Base-by-base conservation (phyloP, 2,797 vertebrate species). In the Sebastes matsubarae region DNA sequence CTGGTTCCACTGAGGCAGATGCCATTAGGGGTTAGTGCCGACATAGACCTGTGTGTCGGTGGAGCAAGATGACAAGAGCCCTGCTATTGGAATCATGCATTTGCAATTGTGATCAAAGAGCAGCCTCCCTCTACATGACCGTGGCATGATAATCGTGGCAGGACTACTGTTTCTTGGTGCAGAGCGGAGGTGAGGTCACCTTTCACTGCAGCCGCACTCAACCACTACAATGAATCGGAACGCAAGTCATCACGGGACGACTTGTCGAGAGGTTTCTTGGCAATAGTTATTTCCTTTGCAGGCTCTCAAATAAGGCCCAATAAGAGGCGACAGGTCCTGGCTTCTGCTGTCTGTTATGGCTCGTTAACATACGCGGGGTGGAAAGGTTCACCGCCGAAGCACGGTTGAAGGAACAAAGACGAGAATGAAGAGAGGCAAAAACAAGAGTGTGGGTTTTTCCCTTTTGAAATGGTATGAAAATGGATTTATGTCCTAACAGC, bases 291-390 rank as follows among this genome's bases (percentile, higher is more conserved):
- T 92, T 94, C 87, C 91, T 91, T 79, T 68, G 80, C 89, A 79
- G 61, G 57, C 87, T 87, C 84, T 80, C 67, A 74, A 74, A 73
- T 59, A 67, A 77, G 66, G 42, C 54, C 68, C 82, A 92, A 96
- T 88, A 25, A 79, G 87, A 94, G 85, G 84, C 70, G 93, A 95
- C 94, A 92, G 92, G 88, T 65, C 22, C 82, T 57, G 87, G 88
- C 86, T 83, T 90, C 94, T 95, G 95, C 89, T 87, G 86, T 91
- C 89, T 93, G 94, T 95, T 94, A 94, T 34, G 84, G 89, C 75
- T 91, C 73, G 75, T 94, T 95, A 94, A 80, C 82, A 11, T 91
- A 91, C 89, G 81, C 64, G 59, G 75, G 82, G 36, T 91, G 86
- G 93, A 94, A 93, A 93, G 92, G 84, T 90, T 88, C 60, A 4